Conservation (phyloP, 2,797 vertebrate species). For the Hyperoplus lanceolatus region DNA sequence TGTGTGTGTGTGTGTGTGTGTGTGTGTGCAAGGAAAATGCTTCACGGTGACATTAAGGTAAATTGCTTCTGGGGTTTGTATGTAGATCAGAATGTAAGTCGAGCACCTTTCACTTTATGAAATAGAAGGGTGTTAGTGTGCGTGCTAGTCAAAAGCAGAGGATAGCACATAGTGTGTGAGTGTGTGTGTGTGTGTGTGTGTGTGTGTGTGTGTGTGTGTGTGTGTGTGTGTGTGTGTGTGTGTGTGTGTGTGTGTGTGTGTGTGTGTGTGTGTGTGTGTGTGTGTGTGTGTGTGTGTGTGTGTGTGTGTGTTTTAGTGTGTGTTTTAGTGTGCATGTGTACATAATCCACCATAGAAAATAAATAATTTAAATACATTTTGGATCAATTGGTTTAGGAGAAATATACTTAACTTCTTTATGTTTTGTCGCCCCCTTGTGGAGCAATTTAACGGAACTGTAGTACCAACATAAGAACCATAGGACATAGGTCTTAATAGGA, state of each 20-base stretch:
- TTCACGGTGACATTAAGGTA: conserved; percentile 47
- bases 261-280: neutral
- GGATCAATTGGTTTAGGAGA: no score
- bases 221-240: neutral
- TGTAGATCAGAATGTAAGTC: conserved; percentile 34
- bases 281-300: neutral
- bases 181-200: neutral
- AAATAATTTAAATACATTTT: no score
- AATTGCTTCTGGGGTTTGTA: conserved; percentile 51
- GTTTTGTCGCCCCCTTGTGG: no score
- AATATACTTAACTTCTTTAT: no score
- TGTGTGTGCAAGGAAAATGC: conserved; percentile 24
- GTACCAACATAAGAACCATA: no score
- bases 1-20: neutral
- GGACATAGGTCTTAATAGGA: no score
- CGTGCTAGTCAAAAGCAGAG: neutral
- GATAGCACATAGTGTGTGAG: neutral
- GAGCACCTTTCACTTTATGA: conserved; percentile 31
- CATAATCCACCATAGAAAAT: no score
- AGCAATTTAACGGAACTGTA: no score
- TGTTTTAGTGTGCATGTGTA: neutral
- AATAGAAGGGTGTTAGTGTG: neutral
- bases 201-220: neutral
- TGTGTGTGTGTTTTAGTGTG: neutral
- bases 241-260: neutral